Evolutionary conservation across 2,888 invertebrate genomes (phyloP).

Genomic region (Thera britannica): DNA sequence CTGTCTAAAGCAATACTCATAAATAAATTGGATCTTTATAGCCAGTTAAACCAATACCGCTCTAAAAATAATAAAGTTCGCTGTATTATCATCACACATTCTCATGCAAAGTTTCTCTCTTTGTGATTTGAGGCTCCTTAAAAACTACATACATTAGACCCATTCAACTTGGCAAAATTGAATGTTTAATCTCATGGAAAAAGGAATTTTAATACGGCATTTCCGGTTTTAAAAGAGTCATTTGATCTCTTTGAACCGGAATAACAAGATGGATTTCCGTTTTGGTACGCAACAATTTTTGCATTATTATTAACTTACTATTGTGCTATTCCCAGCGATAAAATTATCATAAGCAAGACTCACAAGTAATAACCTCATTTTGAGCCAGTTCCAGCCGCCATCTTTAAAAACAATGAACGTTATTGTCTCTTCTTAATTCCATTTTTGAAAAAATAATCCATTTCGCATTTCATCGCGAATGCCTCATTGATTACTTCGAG

Average conservation of each 20-base stretch:
- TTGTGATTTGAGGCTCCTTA: not conserved
- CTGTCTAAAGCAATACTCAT: conserved; percentile 5
- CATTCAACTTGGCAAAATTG: conserved; percentile 18
- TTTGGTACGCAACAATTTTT: conserved; percentile 57
- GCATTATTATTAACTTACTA: conserved; percentile 64
- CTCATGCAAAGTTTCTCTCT: conserved; percentile 10
- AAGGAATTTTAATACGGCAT: conserved; percentile 56
- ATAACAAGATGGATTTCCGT: conserved; percentile 65
- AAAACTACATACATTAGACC: conserved; percentile 5
- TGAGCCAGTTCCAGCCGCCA: conserved; percentile 73
- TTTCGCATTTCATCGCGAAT: conserved; percentile 81
- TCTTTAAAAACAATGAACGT: conserved; percentile 84
- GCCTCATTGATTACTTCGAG: conserved; percentile 67
- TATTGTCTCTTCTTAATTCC: conserved; percentile 85
- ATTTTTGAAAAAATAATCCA: conserved; percentile 85
- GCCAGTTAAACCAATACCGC: not conserved
- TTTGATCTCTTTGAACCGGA: conserved; percentile 58
- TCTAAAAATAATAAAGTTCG: not conserved
- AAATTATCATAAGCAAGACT: conserved; percentile 77
- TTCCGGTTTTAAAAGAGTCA: conserved; percentile 61
- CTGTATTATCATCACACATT: not conserved
- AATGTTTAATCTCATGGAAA: conserved; percentile 42
- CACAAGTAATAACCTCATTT: conserved; percentile 78
- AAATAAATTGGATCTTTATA: not conserved
- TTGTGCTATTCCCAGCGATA: conserved; percentile 68